A percentile compares a stretch with the other conserved stretches of the same genome.
Evolutionary conservation across 2,888 invertebrate species (phyloP).

Genomic region (Hirtodrosophila confusa): DNA sequence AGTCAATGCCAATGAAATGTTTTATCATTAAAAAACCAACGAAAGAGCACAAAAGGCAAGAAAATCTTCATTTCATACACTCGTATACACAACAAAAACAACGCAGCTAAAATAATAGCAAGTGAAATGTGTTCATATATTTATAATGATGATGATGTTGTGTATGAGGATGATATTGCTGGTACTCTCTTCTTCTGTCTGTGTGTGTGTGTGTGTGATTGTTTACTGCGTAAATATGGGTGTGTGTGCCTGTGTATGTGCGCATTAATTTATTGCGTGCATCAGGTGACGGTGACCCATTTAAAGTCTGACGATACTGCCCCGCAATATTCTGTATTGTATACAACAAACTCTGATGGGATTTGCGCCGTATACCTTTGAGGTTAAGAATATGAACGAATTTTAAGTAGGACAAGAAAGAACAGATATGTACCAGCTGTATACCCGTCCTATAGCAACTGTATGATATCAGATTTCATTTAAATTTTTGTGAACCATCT

Average conservation of each 20-base stretch:
- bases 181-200: no score
- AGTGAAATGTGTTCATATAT: conserved; percentile 60
- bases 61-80: conserved; percentile 43
- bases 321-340: conserved; percentile 7
- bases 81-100: conserved; percentile 25
- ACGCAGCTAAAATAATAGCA: conserved; percentile 45
- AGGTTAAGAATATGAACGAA: neutral
- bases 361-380: conserved; percentile 10
- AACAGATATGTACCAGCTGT: no score
- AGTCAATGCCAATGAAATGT: conserved; percentile 54
- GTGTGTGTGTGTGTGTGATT: conserved; percentile 1
- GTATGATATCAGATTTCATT: no score
- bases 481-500: no score
- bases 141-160: conserved; percentile 39
- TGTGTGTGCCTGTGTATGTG: conserved; percentile 13
- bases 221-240: conserved; percentile 34
- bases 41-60: conserved; percentile 17
- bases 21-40: conserved; percentile 52
- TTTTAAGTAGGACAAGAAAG: no score
- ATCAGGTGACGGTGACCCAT: conserved; percentile 78
- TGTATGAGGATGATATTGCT: conserved; percentile 14
- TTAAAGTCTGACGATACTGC: conserved; percentile 66
- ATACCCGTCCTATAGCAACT: no score
- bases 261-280: conserved; percentile 58
- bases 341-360: conserved; percentile 17